A percentile compares a stretch with the other conserved stretches of the same genome.
Evolutionary conservation across 2,888 invertebrate genomes (phyloP).

Genomic region (Drosophila prolongata): DNA sequence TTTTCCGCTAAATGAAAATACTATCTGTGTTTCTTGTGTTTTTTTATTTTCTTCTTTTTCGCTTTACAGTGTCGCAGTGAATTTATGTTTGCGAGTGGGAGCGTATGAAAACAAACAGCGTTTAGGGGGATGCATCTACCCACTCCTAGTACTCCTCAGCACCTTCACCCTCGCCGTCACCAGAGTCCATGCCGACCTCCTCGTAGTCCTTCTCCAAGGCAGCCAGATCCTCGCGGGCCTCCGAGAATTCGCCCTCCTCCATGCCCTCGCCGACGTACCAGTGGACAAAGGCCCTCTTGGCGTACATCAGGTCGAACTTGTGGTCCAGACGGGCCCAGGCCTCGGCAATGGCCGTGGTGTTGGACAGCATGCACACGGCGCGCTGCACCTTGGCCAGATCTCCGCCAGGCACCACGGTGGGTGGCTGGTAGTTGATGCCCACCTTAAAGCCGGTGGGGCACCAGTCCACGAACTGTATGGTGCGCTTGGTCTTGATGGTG

Average conservation of each 20-base stretch:
- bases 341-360: slow-evolving; percentile 7
- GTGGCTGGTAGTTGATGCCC: slow-evolving; percentile 95
- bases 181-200: slow-evolving; percentile 91
- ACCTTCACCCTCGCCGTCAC: slow-evolving; percentile 88
- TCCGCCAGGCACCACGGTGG: slow-evolving; percentile 95
- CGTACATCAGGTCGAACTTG: slow-evolving; percentile 97
- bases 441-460: slow-evolving; percentile 91
- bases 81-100: slow-evolving; percentile 1
- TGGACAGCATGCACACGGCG: slow-evolving; percentile 7
- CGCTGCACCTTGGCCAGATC: slow-evolving; percentile 95
- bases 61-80: slow-evolving; percentile 6
- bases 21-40: slow-evolving; percentile 1
- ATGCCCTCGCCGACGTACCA: slow-evolving; percentile 95
- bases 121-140: slow-evolving; percentile 53
- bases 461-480: slow-evolving; percentile 11
- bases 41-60: slow-evolving; percentile 5
- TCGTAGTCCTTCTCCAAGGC: slow-evolving; percentile 92
- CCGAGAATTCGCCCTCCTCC: slow-evolving; percentile 94
- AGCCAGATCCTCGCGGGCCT: slow-evolving; percentile 93
- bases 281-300: slow-evolving; percentile 97
- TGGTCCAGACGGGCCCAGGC: slow-evolving; percentile 10
- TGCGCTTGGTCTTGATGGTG: slow-evolving; percentile 9
- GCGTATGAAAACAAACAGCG: slow-evolving; percentile 6
- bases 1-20: background rate
- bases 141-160: slow-evolving; percentile 87